Evolutionary conservation across 2,888 invertebrate genomes (phyloP), one percentile per base, ranked within the genome.

Genomic region (Odiellus spinosus): DNA sequence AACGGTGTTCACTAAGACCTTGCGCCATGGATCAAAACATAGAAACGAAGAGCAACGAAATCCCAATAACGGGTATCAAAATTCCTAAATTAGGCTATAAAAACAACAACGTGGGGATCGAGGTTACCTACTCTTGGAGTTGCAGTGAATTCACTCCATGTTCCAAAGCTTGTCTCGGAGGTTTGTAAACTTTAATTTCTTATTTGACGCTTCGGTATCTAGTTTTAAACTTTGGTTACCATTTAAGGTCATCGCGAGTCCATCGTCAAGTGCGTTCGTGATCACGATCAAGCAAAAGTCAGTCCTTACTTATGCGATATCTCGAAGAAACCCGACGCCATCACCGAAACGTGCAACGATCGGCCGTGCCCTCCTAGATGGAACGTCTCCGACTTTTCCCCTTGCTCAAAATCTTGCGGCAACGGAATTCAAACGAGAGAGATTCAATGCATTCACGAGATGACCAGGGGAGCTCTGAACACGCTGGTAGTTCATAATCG

Each of bases 291-390:
- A 10, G 80, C 83, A 59, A 81, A 85, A 3, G 86, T 88, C 0
- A 84, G 82, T 5, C 86, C 86, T 0, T 82, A 82, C 61, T 74
- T 87, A 63, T 93, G 93, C 59, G 78, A 84, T 32, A 78, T 82
- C 1, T 79, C 84, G 57, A 79, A 82, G 0, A 83, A 86, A 62
- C 91, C 91, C 0, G 87, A 90, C 64, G 82, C 84, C 42, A 72
- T 87, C 51, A 83, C 86, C 32, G 72, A 84, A 59, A 83, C 85
- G 0, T 91, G 91, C 70, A 96, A 96, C 63, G 91, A 91, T 60
- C 81, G 86, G 52, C 86, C 93, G 0, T 96, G 96, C 62, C 91
- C 91, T 2, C 91, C 93, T 0, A 76, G 87, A 47, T 90, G 90
- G 90, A 86, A 86, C 63, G 80, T 82, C 58, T 84, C 86, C 0